These are phyloP conservation scores for Caenorhabditis virilis DNA, from an alignment of 2,888 invertebrate species.

Conservation along the genomic window DNA sequence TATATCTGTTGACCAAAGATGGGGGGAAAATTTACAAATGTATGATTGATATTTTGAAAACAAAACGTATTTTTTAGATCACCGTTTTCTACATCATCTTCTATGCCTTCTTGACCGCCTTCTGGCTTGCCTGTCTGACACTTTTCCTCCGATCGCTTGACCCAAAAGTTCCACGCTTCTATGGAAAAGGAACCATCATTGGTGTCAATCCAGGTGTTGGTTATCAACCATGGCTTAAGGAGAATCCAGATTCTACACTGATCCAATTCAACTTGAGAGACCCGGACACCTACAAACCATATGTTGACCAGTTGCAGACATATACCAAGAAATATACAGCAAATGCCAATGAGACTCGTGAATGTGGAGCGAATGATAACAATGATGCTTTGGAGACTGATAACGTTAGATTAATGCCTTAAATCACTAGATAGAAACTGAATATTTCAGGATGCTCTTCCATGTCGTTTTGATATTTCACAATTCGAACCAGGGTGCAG, in stretches of 20 bases:
- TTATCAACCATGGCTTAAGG: constrained; percentile 92
- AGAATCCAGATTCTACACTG: constrained; percentile 91
- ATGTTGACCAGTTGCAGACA: constrained; percentile 50
- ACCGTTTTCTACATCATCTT: constrained; percentile 93
- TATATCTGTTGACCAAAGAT: background rate
- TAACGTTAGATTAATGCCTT: background rate
- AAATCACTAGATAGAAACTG: background rate
- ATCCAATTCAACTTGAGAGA: constrained; percentile 81
- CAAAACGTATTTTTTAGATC: constrained; percentile 80
- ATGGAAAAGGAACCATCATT: constrained; percentile 83
- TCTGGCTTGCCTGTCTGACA: constrained; percentile 91
- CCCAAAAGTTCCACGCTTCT: constrained; percentile 85
- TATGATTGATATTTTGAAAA: background rate
- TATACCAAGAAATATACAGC: constrained; percentile 60
- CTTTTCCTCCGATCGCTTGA: constrained; percentile 92
- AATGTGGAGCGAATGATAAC: constrained; percentile 50
- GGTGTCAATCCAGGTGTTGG: constrained; percentile 94
- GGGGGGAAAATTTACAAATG: background rate
- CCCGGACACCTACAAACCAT: constrained; percentile 38
- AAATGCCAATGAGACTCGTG: constrained; percentile 56
- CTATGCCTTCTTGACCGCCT: constrained; percentile 87
- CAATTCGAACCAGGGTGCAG: constrained; percentile 55
- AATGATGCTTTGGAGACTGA: constrained; percentile 39
- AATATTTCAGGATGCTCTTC: constrained; percentile 34
- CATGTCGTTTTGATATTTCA: constrained; percentile 61